Base-by-base conservation (phyloP, 1,140 invertebrate genomes). In the Galleria mellonella region DNA sequence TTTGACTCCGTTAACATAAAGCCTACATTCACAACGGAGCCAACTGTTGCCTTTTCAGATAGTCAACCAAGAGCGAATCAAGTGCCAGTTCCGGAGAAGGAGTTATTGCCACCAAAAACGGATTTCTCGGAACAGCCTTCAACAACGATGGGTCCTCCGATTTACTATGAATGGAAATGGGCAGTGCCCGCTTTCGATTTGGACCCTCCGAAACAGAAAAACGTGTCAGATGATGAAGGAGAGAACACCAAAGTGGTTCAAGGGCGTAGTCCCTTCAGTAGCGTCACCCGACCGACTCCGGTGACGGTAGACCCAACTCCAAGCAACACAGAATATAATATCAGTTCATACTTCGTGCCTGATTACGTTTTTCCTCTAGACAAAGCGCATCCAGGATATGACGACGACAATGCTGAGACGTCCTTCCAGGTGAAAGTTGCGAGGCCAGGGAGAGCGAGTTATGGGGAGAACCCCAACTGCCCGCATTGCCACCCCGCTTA, bases 81-180 rank as follows among this genome's bases (percentile, higher is more conserved):
- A 29, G 46, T 74, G 5, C 46, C 67, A 38, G 51, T 45, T 8
- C 76, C 75, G 23, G 59, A 65, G 6, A 67, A 27, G 37, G 61
- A 69, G 1, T 48, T 87, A 6, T 35, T 74, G 5, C 86, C 83
- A 1, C 86, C 86, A 0, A 85, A 86, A 48, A 49, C 28, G 3
- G 73, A 86, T 17, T 68, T 63, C 39, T 59, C 70, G 6, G 53
- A 61, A 6, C 46, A 69, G 9, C 55, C 63, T 31, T 83, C 88
- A 15, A 88, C 89, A 11, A 90, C 89, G 1, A 86, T 88, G 64
- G 89, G 89, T 3, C 89, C 89, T 2, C 88, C 89, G 2, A 89
- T 90, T 29, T 90, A 90, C 50, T 89, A 89, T 42, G 88, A 90
- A 57, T 90, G 89, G 89, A 89, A 89, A 59, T 89, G 89, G 89